Evolutionary conservation across 2,113 vertebrate species (phyloP), one percentile per base, ranked within the genome.

Genomic region (Brachypodius melanocephalos): DNA sequence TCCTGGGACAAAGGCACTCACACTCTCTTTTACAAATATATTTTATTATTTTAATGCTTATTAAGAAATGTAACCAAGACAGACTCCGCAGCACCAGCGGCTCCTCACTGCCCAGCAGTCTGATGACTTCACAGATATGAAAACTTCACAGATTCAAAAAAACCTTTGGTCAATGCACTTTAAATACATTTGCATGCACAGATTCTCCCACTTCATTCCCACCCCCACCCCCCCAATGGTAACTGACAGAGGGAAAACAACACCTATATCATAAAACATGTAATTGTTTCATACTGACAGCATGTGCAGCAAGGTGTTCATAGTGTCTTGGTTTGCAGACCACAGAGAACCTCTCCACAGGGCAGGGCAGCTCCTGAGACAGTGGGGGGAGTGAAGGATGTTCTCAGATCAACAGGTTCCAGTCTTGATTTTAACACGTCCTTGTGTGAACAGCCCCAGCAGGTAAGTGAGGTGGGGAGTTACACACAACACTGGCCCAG

Each of bases 11-110:
- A 80, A 97, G 85, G 61, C 65, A 85, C 92, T 80, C 79, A 81
- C 67, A 12, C 93, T 74, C 36, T 67, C 71, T 96, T 96, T 90
- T 97, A 96, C 72, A 97, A 96, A 97, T 88, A 96, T 96, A 97
- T 93, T 95, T 97, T 97, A 96, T 96, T 97, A 96, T 95, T 93
- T 96, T 94, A 96, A 96, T 95, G 92, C 90, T 96, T 93, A 94
- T 96, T 97, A 96, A 96, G 94, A 97, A 97, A 96, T 80, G 90
- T 96, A 96, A 97, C 93, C 94, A 95, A 96, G 96, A 96, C 95
- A 96, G 93, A 96, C 79, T 86, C 95, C 81, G 93, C 95, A 97
- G 95, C 95, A 97, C 90, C 93, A 90, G 94, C 22, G 61, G 91
- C 93, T 94, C 91, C 91, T 96, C 93, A 96, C 94, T 97, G 93